Conservation (phyloP, 2,113 vertebrate genomes). For the Zapus hudsonius region DNA sequence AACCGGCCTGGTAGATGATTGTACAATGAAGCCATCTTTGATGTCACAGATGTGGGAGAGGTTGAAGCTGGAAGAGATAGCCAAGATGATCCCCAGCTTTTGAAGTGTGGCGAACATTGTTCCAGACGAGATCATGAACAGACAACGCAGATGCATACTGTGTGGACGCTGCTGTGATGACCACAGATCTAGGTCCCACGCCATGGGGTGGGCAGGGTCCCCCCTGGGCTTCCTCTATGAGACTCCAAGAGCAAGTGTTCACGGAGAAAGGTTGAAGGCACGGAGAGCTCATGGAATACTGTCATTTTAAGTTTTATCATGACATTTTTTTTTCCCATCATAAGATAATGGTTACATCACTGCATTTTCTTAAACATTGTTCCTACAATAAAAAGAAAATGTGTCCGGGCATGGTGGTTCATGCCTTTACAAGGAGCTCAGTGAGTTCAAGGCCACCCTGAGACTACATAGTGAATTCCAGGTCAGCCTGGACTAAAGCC, state of each 20-base stretch:
- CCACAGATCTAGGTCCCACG: background rate
- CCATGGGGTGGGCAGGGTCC: background rate
- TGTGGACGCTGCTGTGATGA: background rate
- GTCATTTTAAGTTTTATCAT: background rate
- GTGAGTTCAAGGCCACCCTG: too few relatives aligned
- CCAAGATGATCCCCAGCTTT: conserved; percentile 52
- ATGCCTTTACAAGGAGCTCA: too few relatives aligned
- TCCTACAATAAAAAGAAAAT: too few relatives aligned
- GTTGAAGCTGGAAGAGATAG: conserved; percentile 64
- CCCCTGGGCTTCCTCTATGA: background rate
- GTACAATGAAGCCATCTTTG: conserved; percentile 76
- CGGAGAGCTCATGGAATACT: background rate
- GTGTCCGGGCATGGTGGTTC: too few relatives aligned
- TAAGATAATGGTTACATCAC: background rate
- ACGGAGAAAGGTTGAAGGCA: background rate
- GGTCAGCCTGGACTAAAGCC: too few relatives aligned
- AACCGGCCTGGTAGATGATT: conserved; percentile 58
- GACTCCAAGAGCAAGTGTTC: background rate
- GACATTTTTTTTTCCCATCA: background rate
- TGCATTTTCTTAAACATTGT: conserved; percentile 9
- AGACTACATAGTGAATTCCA: too few relatives aligned
- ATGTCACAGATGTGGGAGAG: conserved; percentile 70
- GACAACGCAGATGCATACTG: background rate
- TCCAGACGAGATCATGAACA: conserved; percentile 50
- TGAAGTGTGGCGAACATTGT: conserved; percentile 35